A percentile compares a stretch with the other conserved stretches of the same genome.
Evolutionary conservation across 2,797 vertebrate species (phyloP).

Genomic region (Chaetophractus vellerosus): DNA sequence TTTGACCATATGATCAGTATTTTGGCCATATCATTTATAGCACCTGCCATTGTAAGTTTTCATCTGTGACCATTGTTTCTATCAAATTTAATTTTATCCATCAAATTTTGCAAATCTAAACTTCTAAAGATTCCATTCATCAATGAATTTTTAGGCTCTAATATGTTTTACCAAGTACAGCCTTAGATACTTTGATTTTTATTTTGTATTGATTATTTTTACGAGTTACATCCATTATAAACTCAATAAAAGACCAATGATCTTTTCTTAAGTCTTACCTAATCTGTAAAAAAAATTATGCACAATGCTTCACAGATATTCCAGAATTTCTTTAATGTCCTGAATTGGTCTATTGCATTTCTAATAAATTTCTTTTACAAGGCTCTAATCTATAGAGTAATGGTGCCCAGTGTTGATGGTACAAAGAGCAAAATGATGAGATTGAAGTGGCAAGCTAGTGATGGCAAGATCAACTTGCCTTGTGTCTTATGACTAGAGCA

Average conservation of each 20-base stretch:
- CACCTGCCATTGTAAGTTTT: neutral
- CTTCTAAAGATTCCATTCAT: neutral
- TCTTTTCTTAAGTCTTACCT: neutral
- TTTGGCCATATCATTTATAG: neutral
- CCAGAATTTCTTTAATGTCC: neutral
- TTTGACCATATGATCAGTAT: neutral
- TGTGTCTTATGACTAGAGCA: neutral
- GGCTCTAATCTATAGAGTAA: neutral
- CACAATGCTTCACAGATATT: neutral
- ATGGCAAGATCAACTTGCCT: neutral
- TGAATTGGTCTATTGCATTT: neutral
- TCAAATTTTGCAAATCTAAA: conserved; percentile 9
- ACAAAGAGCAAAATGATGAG: conserved; percentile 12
- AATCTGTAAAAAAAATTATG: neutral
- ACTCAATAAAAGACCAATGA: neutral
- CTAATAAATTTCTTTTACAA: neutral
- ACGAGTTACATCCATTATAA: neutral
- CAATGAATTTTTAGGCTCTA: neutral
- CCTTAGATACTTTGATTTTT: neutral
- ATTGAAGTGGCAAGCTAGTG: neutral
- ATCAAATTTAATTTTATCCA: conserved; percentile 2
- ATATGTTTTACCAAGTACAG: neutral
- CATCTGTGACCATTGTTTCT: neutral
- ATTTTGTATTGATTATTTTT: conserved; percentile 1
- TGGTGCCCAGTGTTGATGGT: neutral